These are phyloP conservation scores for Cistogaster globosa DNA, from an alignment of 2,888 invertebrate genomes.

Conservation along the genomic window DNA sequence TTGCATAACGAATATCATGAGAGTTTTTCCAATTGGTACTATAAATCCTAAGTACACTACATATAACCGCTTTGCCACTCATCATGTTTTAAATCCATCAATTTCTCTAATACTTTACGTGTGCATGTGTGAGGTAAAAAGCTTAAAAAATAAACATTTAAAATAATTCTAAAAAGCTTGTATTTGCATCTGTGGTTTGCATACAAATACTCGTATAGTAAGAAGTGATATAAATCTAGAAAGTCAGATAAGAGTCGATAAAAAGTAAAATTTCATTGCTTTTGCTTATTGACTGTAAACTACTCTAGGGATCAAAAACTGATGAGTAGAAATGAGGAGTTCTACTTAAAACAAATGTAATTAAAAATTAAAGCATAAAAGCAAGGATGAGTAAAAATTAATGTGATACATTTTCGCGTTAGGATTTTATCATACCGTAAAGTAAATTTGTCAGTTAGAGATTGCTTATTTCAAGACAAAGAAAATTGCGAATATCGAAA, in stretches of 20 bases:
- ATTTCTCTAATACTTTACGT: conserved; percentile 28
- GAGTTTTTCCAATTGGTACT: conserved; percentile 59
- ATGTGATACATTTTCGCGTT: no score
- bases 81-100: not conserved
- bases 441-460: no score
- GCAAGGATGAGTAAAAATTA: no score
- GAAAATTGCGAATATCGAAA: no score
- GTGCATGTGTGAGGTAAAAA: conserved; percentile 12
- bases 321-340: no score
- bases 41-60: conserved; percentile 53
- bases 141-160: conserved; percentile 32
- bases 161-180: conserved; percentile 59
- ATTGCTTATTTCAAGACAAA: no score
- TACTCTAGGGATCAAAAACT: no score
- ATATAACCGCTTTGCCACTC: conserved; percentile 5
- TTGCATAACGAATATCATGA: conserved; percentile 48
- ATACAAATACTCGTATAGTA: conserved; percentile 3
- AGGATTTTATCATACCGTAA: no score
- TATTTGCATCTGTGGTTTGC: conserved; percentile 63
- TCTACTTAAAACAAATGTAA: no score
- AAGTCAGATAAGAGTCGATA: not conserved
- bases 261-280: no score
- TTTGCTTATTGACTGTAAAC: no score
- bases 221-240: not conserved
- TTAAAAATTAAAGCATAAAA: no score